Percentiles rank a stretch among this genome's conserved stretches.
phyloP scores from a whole-genome alignment of 2,113 vertebrate genomes.

The Gymnocephalus cernua region DNA sequence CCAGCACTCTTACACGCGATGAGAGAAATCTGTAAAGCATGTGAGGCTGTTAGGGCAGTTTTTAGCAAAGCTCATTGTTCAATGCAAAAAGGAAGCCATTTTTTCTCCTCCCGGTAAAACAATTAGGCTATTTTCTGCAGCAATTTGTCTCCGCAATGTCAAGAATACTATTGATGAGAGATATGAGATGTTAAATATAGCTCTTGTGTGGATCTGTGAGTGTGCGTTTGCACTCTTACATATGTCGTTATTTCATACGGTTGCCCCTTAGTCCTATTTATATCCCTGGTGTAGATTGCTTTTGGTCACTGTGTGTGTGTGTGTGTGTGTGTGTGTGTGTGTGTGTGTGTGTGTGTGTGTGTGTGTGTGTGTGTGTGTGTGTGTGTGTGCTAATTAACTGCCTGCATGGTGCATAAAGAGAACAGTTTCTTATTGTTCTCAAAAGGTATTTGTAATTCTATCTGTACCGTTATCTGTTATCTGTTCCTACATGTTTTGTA shows the following conservation, averaged over 20 bases:
- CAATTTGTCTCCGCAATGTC: constrained; percentile 65
- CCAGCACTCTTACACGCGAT: constrained; percentile 20
- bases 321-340: constrained; percentile 10
- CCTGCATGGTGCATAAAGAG: constrained; percentile 32
- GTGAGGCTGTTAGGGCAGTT: constrained; percentile 25
- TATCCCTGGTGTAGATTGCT: constrained; percentile 55
- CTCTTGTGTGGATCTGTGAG: constrained; percentile 25
- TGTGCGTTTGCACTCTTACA: constrained; percentile 44
- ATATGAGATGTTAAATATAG: constrained; percentile 75
- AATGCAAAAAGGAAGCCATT: constrained; percentile 74
- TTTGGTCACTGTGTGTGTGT: constrained; percentile 32
- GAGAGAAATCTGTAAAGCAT: constrained; percentile 36
- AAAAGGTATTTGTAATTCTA: constrained; percentile 30
- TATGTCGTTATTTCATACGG: constrained; percentile 63
- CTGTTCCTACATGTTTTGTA: constrained; percentile 1
- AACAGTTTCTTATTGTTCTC: constrained; percentile 17
- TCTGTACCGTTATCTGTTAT: constrained; percentile 38
- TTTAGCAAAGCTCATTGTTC: constrained; percentile 75
- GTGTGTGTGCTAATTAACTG: constrained; percentile 55
- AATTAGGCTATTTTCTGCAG: constrained; percentile 80
- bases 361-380: too few relatives aligned
- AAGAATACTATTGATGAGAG: constrained; percentile 65
- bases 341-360: constrained; percentile 15
- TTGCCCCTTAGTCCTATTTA: constrained; percentile 66
- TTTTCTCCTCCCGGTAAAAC: constrained; percentile 64